These are phyloP conservation scores for Scaptomyza pallida DNA, from an alignment of 1,140 invertebrate genomes.

Conservation along the genomic window DNA sequence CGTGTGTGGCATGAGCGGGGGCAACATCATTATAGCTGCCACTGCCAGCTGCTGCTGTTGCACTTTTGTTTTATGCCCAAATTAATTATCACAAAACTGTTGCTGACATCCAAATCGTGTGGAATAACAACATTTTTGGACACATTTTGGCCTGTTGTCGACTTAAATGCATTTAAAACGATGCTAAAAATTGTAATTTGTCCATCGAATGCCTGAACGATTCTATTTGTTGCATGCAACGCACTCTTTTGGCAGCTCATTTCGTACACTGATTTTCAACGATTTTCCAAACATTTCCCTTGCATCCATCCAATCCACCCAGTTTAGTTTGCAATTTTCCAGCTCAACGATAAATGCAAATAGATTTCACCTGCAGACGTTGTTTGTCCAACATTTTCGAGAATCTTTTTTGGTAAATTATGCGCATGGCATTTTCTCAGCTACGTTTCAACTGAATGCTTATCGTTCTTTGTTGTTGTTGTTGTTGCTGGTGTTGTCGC, in stretches of 20 bases:
- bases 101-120: slow-evolving; percentile 12
- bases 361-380: slow-evolving; percentile 81
- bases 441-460: slow-evolving; percentile 8
- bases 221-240: slow-evolving; percentile 52
- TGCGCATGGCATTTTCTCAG: slow-evolving; percentile 70
- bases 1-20: slow-evolving; percentile 40
- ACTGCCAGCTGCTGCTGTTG: background rate
- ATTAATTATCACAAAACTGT: slow-evolving; percentile 36
- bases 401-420: slow-evolving; percentile 80
- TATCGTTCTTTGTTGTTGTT: slow-evolving; percentile 10
- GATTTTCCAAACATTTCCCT: background rate
- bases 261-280: slow-evolving; percentile 13
- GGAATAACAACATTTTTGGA: slow-evolving; percentile 11
- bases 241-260: slow-evolving; percentile 48
- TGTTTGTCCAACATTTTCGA: slow-evolving; percentile 77
- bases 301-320: slow-evolving; percentile 15
- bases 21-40: slow-evolving; percentile 1
- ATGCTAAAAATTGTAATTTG: slow-evolving; percentile 4
- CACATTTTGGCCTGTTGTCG: background rate
- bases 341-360: slow-evolving; percentile 82
- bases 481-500: slow-evolving; percentile 37
- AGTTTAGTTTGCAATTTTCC: slow-evolving; percentile 80
- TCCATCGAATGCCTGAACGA: slow-evolving; percentile 16
- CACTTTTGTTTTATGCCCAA: slow-evolving; percentile 3
- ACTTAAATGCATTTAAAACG: background rate